A percentile compares a stretch with the other conserved stretches of the same genome.
Evolutionary conservation across 2,888 invertebrate species (phyloP).

Genomic region (Thera obeliscata): DNA sequence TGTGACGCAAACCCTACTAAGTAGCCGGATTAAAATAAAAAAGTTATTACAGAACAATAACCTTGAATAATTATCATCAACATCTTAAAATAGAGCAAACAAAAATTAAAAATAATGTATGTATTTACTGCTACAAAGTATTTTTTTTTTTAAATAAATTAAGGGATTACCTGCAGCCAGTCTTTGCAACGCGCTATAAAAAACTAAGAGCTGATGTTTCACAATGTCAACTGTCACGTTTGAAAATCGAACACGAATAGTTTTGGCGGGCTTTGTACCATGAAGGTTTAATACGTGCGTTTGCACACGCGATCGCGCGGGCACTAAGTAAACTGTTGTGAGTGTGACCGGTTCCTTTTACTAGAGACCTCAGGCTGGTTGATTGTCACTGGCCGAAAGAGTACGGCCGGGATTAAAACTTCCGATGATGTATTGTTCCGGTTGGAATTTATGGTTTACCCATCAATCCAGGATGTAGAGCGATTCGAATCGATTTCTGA

Average conservation of each 20-base stretch:
- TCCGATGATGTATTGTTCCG: constrained; percentile 77
- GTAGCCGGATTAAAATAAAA: background rate
- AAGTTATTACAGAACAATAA: constrained; percentile 18
- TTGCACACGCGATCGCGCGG: constrained; percentile 63
- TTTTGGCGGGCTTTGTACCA: constrained; percentile 60
- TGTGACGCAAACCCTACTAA: background rate
- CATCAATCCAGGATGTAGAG: constrained; percentile 34
- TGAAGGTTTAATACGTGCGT: constrained; percentile 56
- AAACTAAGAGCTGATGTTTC: constrained; percentile 57
- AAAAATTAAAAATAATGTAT: constrained; percentile 11
- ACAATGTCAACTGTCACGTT: constrained; percentile 57
- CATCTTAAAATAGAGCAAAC: constrained; percentile 37
- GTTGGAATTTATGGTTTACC: constrained; percentile 55
- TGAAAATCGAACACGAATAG: constrained; percentile 49
- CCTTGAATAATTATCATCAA: constrained; percentile 36
- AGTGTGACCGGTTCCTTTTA: constrained; percentile 66
- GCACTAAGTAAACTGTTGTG: constrained; percentile 53
- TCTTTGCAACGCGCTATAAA: constrained; percentile 40
- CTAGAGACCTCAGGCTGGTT: constrained; percentile 57
- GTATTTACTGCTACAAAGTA: background rate
- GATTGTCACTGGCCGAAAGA: constrained; percentile 62
- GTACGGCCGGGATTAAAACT: constrained; percentile 51
- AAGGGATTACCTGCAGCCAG: constrained; percentile 13
- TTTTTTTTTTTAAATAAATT: background rate
- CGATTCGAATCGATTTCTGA: constrained; percentile 36